Conservation (phyloP, 2,888 invertebrate genomes). For the Venusia cambrica region DNA sequence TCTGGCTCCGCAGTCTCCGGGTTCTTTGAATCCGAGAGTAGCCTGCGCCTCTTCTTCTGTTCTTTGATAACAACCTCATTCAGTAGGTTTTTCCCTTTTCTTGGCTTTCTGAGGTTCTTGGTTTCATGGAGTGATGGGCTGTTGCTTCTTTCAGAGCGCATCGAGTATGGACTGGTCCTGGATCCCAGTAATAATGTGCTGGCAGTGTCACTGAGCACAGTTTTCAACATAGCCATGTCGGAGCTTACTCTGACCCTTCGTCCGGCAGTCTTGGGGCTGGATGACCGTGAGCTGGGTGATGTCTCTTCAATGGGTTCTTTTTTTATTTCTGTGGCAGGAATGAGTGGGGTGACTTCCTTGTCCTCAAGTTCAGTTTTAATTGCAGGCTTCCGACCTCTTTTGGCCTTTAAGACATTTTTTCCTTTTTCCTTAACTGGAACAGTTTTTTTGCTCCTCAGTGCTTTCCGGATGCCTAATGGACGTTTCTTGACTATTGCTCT, state of each 20-base stretch:
- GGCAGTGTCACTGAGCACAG: slow-evolving; percentile 63
- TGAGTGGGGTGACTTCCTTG: slow-evolving; percentile 60
- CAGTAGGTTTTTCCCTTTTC: slow-evolving; percentile 80
- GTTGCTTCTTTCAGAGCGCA: slow-evolving; percentile 81
- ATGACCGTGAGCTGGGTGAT: slow-evolving; percentile 66
- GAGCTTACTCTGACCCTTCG: slow-evolving; percentile 67
- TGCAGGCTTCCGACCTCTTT: slow-evolving; percentile 60
- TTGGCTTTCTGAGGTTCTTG: slow-evolving; percentile 83
- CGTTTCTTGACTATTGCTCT: slow-evolving; percentile 67
- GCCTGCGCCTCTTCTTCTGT: slow-evolving; percentile 74
- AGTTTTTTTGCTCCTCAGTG: slow-evolving; percentile 67
- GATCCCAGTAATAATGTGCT: slow-evolving; percentile 61
- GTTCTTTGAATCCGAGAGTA: slow-evolving; percentile 79
- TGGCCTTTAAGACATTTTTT: slow-evolving; percentile 60
- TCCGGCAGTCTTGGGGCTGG: slow-evolving; percentile 71
- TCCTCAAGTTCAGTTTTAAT: slow-evolving; percentile 58
- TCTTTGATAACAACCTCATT: slow-evolving; percentile 82
- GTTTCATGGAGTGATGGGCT: slow-evolving; percentile 73
- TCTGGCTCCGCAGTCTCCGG: slow-evolving; percentile 53
- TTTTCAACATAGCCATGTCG: slow-evolving; percentile 74
- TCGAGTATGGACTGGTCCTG: slow-evolving; percentile 81
- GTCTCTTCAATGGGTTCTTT: slow-evolving; percentile 69
- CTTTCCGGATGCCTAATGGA: slow-evolving; percentile 70
- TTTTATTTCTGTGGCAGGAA: slow-evolving; percentile 70
- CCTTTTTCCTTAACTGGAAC: slow-evolving; percentile 56